These are phyloP conservation scores for Falcaria lacertinaria DNA, from an alignment of 2,888 invertebrate genomes.

Conservation along the genomic window DNA sequence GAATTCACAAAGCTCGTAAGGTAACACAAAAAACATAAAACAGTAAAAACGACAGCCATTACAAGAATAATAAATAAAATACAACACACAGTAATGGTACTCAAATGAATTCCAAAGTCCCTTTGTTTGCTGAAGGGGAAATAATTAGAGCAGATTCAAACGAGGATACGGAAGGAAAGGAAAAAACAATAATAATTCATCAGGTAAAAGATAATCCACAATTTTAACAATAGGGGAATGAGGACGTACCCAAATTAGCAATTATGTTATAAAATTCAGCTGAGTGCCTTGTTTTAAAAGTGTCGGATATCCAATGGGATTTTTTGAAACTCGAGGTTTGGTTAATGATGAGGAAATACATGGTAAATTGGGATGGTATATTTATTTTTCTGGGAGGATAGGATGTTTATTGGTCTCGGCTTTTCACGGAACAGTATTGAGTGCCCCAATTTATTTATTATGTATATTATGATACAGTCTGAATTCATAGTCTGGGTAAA, in stretches of 20 bases:
- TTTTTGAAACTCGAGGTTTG: background rate
- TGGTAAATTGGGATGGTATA: background rate
- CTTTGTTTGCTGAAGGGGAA: conserved; percentile 68
- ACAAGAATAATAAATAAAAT: conserved; percentile 7
- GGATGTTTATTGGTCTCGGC: too few species aligned
- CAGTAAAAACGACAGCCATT: conserved; percentile 7
- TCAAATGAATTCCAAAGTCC: conserved; percentile 29
- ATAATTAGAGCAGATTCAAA: conserved; percentile 66
- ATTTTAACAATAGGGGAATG: conserved; percentile 56
- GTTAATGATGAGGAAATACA: conserved; percentile 1
- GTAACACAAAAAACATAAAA: background rate
- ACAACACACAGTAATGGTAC: conserved; percentile 4
- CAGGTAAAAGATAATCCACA: conserved; percentile 67
- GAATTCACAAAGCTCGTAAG: background rate
- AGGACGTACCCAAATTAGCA: conserved; percentile 67
- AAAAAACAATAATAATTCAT: conserved; percentile 61
- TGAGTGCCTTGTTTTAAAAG: conserved; percentile 41
- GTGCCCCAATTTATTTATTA: too few species aligned
- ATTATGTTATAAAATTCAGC: conserved; percentile 65
- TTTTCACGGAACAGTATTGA: too few species aligned
- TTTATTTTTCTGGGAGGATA: background rate
- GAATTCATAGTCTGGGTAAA: too few species aligned
- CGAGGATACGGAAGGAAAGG: conserved; percentile 44
- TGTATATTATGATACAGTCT: too few species aligned
- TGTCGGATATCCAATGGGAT: conserved; percentile 16